Conservation (phyloP, 2,113 vertebrate species). For the Stigmatopora argus region DNA sequence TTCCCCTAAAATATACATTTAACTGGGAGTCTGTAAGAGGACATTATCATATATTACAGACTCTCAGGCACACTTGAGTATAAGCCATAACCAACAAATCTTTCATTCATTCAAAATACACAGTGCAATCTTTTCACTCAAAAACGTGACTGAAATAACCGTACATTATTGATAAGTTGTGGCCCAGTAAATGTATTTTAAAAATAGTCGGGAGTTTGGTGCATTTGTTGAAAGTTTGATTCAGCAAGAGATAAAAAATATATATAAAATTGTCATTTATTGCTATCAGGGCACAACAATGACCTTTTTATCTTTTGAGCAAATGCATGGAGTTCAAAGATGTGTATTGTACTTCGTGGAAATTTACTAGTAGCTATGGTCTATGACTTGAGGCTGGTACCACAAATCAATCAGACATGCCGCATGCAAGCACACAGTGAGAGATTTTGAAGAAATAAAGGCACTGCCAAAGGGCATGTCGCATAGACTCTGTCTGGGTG, state of each 20-base stretch:
- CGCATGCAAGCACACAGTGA: conserved; percentile 6
- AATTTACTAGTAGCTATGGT: conserved; percentile 6
- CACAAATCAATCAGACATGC: conserved; percentile 13
- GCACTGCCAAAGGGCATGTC: conserved; percentile 6
- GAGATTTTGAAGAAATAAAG: conserved; percentile 1
- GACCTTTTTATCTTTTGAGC: background rate
- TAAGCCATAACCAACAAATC: too few relatives aligned
- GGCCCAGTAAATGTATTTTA: conserved; percentile 13
- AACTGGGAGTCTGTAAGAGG: too few relatives aligned
- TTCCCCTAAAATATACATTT: too few relatives aligned
- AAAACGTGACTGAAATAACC: background rate
- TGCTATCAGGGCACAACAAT: background rate
- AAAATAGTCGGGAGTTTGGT: conserved; percentile 13
- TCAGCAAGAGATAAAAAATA: background rate
- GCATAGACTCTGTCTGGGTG: background rate
- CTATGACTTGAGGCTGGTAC: conserved; percentile 15
- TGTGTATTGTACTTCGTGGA: conserved; percentile 3
- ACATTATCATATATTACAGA: too few relatives aligned
- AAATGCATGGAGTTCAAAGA: background rate
- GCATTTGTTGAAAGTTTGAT: background rate
- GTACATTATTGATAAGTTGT: conserved; percentile 44
- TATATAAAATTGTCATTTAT: background rate
- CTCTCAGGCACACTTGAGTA: too few relatives aligned
- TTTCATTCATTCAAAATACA: too few relatives aligned
- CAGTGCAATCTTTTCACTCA: background rate